A percentile compares a stretch with the other conserved stretches of the same genome.
These are phyloP conservation scores for Tyrannus savana DNA, from an alignment of 2,113 vertebrate genomes.

Conservation along the genomic window DNA sequence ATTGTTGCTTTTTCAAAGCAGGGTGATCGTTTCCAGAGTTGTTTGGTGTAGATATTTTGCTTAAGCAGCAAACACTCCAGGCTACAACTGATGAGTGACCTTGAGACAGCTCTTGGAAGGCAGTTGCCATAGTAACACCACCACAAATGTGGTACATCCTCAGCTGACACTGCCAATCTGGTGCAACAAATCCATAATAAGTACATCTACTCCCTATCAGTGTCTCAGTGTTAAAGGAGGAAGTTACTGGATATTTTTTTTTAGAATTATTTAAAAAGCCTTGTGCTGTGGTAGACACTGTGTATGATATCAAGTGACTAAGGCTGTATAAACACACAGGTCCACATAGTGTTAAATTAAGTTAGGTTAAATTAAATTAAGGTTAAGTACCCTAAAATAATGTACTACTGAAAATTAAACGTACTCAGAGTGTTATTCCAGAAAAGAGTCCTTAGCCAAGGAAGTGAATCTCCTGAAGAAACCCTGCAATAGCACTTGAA, in stretches of 20 bases:
- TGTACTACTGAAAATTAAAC: neutral
- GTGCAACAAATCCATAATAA: constrained; percentile 35
- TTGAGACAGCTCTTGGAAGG: constrained; percentile 77
- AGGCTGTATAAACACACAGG: neutral
- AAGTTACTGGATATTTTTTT: neutral
- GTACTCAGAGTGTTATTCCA: neutral
- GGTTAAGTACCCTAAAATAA: neutral
- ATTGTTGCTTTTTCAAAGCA: constrained; percentile 1
- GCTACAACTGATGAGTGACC: constrained; percentile 78
- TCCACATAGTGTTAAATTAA: neutral
- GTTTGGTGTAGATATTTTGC: constrained; percentile 60
- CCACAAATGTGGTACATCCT: constrained; percentile 75
- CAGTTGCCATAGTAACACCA: constrained; percentile 79
- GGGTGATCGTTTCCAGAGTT: constrained; percentile 34
- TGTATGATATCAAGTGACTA: neutral
- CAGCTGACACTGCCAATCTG: constrained; percentile 70
- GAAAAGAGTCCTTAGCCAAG: neutral
- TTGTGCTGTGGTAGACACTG: neutral
- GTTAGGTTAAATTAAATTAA: neutral
- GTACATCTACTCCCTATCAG: neutral
- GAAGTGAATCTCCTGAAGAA: neutral
- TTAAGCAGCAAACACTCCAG: constrained; percentile 73
- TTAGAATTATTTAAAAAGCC: neutral
- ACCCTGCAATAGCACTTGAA: neutral
- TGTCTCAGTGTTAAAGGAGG: neutral